Evolutionary conservation across 2,797 vertebrate genomes (phyloP).

Genomic region (Eospalax fontanierii): DNA sequence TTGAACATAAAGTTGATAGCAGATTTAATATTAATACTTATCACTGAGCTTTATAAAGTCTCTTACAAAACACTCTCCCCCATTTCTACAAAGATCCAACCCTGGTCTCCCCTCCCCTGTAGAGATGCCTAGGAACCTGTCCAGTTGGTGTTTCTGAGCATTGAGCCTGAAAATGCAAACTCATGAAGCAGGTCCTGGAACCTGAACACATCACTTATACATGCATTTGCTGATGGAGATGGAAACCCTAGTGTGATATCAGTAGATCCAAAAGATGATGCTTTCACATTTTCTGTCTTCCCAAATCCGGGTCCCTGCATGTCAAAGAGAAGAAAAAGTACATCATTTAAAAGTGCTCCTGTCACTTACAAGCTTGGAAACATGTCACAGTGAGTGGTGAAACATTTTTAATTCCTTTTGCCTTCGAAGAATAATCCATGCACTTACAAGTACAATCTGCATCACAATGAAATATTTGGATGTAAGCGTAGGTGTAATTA

Average conservation of each 20-base stretch:
- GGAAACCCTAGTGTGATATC: slow-evolving; percentile 57
- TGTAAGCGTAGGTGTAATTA: slow-evolving; percentile 85
- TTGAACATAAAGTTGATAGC: slow-evolving; percentile 28
- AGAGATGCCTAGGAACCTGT: slow-evolving; percentile 49
- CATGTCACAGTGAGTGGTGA: slow-evolving; percentile 82
- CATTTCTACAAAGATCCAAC: background rate
- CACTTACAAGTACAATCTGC: slow-evolving; percentile 84
- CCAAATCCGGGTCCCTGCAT: slow-evolving; percentile 63
- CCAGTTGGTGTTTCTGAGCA: slow-evolving; percentile 57
- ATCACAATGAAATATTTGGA: slow-evolving; percentile 86
- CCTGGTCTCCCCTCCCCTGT: background rate
- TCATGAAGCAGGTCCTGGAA: slow-evolving; percentile 59
- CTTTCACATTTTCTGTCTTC: slow-evolving; percentile 65
- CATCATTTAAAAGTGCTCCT: slow-evolving; percentile 74
- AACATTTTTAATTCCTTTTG: slow-evolving; percentile 84
- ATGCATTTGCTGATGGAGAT: slow-evolving; percentile 67
- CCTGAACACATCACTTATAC: slow-evolving; percentile 69
- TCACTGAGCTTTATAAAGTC: slow-evolving; percentile 34
- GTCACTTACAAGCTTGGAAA: slow-evolving; percentile 82
- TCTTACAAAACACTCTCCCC: slow-evolving; percentile 3
- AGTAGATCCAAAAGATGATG: slow-evolving; percentile 22
- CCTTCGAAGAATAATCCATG: slow-evolving; percentile 85
- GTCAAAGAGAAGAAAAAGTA: slow-evolving; percentile 66
- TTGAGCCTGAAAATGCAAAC: slow-evolving; percentile 65
- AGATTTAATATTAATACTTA: slow-evolving; percentile 55